Evolutionary conservation across 2,797 vertebrate genomes (phyloP).

Genomic region (Mormyrops boulengeri): DNA sequence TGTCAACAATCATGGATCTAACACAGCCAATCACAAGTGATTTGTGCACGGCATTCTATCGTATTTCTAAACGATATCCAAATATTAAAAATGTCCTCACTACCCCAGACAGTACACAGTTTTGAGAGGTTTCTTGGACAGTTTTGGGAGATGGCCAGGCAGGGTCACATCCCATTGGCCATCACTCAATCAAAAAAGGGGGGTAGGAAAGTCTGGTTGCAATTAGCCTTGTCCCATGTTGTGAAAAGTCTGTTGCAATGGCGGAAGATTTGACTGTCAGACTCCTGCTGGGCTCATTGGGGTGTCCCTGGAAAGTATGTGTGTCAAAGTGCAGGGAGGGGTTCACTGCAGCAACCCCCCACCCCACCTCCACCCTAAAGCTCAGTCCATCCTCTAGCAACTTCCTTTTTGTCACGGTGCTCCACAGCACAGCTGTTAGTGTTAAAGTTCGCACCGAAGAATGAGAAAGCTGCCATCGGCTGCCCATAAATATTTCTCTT

Average conservation of each 20-base stretch:
- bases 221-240: conserved; percentile 69
- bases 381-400: conserved; percentile 28
- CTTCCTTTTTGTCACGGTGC: conserved; percentile 38
- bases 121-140: conserved; percentile 55
- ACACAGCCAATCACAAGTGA: not conserved
- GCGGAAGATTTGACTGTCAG: conserved; percentile 67
- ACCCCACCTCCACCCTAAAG: conserved; percentile 21
- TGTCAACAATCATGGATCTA: not conserved
- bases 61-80: not conserved
- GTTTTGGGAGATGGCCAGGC: conserved; percentile 56
- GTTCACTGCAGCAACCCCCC: conserved; percentile 32
- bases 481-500: conserved; percentile 40
- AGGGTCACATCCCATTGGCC: conserved; percentile 64
- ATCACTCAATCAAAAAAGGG: conserved; percentile 60
- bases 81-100: conserved; percentile 49
- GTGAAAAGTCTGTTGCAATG: conserved; percentile 58
- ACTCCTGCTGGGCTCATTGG: conserved; percentile 67
- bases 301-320: conserved; percentile 60
- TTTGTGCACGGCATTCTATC: not conserved
- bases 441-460: conserved; percentile 40
- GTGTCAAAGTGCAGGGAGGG: conserved; percentile 46
- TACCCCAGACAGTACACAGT: conserved; percentile 67
- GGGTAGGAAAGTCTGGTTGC: conserved; percentile 68
- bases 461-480: conserved; percentile 22
- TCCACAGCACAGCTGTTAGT: conserved; percentile 44